Evolutionary conservation across 1,140 invertebrate species (phyloP), one percentile per base, ranked within the genome.

Genomic region (Pseudomyrmex pallidus): DNA sequence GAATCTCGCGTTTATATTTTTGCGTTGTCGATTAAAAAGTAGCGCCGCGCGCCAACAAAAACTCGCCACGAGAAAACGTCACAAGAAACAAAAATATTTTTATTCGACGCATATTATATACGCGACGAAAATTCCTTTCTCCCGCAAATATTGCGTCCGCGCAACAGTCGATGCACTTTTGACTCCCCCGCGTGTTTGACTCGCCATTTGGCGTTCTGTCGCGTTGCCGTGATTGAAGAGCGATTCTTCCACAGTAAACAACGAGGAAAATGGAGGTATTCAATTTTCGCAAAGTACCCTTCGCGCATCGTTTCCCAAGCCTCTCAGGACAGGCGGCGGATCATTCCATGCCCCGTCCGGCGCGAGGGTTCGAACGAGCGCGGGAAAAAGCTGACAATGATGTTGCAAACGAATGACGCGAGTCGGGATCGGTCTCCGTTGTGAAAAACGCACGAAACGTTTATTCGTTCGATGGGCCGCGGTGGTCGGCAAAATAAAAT

Each of bases 261-360:
- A 57, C 59, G 64, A 66, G 70, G 70, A 72, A 82, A 87, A 82
- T 82, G 48, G 64, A 64, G 59, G 63, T 44, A 67, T 87, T 86
- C 78, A 77, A 85, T 87, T 85, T 85, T 85, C 70, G 66, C 74
- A 46, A 82, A 87, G 70, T 73, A 82, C 73, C 64, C 64, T 82
- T 17, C 9, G 54, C 64, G 50, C 61, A 15, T 52, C 22, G 25
- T 35, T 57, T 46, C 61, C 67, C 56, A 73, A 64, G 59, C 74
- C 70, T 83, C 85, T 85, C 80, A 85, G 72, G 17, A 59, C 57
- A 44, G 82, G 83, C 78, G 72, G 78, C 59, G 64, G 62, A 87
- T 86, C 74, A 83, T 83, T 86, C 61, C 52, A 48, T 83, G 44
- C 13, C 56, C 59, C 61, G 35, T 35, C 7, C 35, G 35, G 35